phyloP scores from a whole-genome alignment of 2,888 invertebrate species.

The Rapana venosa region DNA sequence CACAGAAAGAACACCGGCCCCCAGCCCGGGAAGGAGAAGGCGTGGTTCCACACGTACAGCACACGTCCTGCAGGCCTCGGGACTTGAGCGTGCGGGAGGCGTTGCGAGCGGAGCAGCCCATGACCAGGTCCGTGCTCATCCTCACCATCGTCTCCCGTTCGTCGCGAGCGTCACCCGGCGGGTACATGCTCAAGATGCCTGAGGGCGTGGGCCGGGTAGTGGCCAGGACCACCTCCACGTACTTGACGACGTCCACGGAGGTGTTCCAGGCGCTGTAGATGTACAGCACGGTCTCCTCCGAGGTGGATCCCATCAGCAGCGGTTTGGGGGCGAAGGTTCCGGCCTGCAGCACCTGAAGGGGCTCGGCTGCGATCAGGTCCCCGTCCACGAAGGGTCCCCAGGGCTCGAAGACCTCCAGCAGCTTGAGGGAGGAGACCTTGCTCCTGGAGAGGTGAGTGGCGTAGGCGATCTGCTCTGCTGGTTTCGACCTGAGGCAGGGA shows the following conservation, averaged over 20 bases:
- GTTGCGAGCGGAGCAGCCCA: slow-evolving; percentile 63
- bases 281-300: slow-evolving; percentile 67
- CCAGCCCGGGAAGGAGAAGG: slow-evolving; percentile 66
- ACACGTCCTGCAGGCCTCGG: slow-evolving; percentile 47
- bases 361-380: slow-evolving; percentile 58
- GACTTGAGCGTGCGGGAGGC: slow-evolving; percentile 48
- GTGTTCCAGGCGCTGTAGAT: slow-evolving; percentile 63
- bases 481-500: slow-evolving; percentile 60
- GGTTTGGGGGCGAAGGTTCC: slow-evolving; percentile 57
- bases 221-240: slow-evolving; percentile 55
- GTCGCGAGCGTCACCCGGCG: slow-evolving; percentile 53
- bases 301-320: slow-evolving; percentile 63
- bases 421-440: slow-evolving; percentile 62
- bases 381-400: slow-evolving; percentile 69
- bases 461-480: slow-evolving; percentile 61
- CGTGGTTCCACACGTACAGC: slow-evolving; percentile 64
- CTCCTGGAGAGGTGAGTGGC: slow-evolving; percentile 65
- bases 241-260: slow-evolving; percentile 52
- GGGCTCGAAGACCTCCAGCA: slow-evolving; percentile 70
- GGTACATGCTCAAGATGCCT: slow-evolving; percentile 59
- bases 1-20: slow-evolving; percentile 62
- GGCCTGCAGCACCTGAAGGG: slow-evolving; percentile 55
- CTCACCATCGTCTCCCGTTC: slow-evolving; percentile 51
- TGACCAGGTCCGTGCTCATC: slow-evolving; percentile 65
- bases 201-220: slow-evolving; percentile 56